Evolutionary conservation across 2,113 vertebrate species (phyloP).

Genomic region (Rhabdornis inornatus): DNA sequence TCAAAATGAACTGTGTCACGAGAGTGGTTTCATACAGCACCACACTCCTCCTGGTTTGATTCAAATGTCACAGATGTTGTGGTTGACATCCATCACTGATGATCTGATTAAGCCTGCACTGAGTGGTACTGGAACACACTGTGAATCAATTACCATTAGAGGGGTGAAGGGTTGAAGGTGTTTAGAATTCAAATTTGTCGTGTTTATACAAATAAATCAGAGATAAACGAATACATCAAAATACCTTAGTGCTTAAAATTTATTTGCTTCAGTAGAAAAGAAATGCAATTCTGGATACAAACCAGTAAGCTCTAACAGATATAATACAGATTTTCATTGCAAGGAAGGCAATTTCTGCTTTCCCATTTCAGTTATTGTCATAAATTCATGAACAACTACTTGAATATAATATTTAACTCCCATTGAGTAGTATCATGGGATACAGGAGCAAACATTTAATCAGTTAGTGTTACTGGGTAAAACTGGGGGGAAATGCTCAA

Average conservation of each 20-base stretch:
- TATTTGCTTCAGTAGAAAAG: background rate
- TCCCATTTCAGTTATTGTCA: background rate
- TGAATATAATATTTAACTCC: background rate
- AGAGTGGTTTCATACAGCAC: background rate
- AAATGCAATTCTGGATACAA: background rate
- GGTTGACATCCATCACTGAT: background rate
- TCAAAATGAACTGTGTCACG: background rate
- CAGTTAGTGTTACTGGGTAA: background rate
- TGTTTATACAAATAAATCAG: background rate
- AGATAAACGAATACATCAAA: background rate
- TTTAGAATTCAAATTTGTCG: background rate
- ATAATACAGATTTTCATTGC: background rate
- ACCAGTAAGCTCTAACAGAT: background rate
- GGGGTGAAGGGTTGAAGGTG: background rate
- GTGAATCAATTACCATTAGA: constrained; percentile 13
- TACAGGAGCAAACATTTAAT: background rate
- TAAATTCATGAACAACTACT: background rate
- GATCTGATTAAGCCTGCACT: background rate
- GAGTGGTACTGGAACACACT: background rate
- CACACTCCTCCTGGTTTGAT: background rate
- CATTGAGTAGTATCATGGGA: background rate
- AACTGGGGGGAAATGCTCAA: background rate
- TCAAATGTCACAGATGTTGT: background rate
- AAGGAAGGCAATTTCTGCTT: background rate
- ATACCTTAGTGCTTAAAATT: background rate